These are phyloP conservation scores for Burhinus bistriatus DNA, from an alignment of 2,113 vertebrate species.

Conservation along the genomic window DNA sequence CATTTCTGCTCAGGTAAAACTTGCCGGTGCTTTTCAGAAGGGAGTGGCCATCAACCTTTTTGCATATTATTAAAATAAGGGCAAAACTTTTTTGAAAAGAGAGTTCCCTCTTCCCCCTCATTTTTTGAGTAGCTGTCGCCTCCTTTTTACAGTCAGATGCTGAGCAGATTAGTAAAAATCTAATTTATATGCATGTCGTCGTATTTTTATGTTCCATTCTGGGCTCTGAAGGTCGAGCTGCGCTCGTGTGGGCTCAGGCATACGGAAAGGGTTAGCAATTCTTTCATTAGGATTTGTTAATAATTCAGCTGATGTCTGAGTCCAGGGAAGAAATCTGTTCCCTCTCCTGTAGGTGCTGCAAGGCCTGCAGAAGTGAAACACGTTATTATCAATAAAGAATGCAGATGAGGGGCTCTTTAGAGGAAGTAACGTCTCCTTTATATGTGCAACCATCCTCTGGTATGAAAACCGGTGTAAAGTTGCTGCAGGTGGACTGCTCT, in stretches of 20 bases:
- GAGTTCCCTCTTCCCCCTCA: neutral
- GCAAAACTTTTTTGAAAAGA: neutral
- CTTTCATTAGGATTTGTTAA: constrained; percentile 47
- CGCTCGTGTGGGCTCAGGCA: neutral
- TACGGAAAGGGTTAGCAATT: neutral
- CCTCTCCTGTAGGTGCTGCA: neutral
- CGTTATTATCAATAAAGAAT: neutral
- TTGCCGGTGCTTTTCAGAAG: neutral
- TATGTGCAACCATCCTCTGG: neutral
- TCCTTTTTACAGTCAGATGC: neutral
- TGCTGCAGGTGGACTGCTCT: neutral
- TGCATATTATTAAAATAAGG: neutral
- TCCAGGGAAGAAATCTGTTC: neutral
- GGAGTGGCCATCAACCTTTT: neutral
- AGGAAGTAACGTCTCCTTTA: neutral
- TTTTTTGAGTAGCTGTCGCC: neutral
- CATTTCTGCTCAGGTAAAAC: neutral
- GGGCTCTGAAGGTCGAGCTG: constrained; percentile 16
- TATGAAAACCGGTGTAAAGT: neutral
- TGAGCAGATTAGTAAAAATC: neutral
- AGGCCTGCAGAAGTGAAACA: neutral
- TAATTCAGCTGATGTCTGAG: constrained; percentile 47
- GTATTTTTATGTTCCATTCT: constrained; percentile 12
- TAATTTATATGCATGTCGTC: constrained; percentile 54
- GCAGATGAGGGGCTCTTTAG: neutral